Conservation (phyloP, 2,113 vertebrate species). For the Albula glossodonta region DNA sequence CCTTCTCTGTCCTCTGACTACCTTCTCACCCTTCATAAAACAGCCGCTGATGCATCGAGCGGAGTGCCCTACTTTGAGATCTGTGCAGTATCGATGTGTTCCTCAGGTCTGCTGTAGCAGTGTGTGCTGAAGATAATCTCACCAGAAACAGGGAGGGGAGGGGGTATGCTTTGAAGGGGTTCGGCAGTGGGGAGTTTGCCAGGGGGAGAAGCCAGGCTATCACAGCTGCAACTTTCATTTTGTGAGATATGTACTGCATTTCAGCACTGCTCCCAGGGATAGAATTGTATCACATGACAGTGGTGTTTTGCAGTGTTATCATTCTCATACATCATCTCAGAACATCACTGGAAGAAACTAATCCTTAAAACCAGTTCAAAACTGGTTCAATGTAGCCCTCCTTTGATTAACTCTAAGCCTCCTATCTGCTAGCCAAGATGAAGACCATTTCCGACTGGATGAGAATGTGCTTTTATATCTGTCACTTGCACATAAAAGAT, state of each 20-base stretch:
- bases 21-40: background rate
- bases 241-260: background rate
- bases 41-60: background rate
- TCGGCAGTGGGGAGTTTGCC: background rate
- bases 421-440: background rate
- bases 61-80: constrained; percentile 2
- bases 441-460: background rate
- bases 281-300: too few relatives aligned
- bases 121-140: too few relatives aligned
- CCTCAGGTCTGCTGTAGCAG: too few relatives aligned
- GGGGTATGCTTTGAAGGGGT: too few relatives aligned
- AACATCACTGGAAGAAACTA: too few relatives aligned
- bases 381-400: too few relatives aligned
- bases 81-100: background rate
- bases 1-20: background rate
- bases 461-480: background rate
- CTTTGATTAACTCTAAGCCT: too few relatives aligned
- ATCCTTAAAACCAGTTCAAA: too few relatives aligned
- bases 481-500: background rate
- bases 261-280: background rate
- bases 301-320: too few relatives aligned
- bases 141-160: too few relatives aligned
- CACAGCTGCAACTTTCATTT: too few relatives aligned
- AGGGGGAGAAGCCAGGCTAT: background rate
- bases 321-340: too few relatives aligned